Evolutionary conservation across 2,888 invertebrate genomes (phyloP).

Genomic region (Lucinisca nassula): DNA sequence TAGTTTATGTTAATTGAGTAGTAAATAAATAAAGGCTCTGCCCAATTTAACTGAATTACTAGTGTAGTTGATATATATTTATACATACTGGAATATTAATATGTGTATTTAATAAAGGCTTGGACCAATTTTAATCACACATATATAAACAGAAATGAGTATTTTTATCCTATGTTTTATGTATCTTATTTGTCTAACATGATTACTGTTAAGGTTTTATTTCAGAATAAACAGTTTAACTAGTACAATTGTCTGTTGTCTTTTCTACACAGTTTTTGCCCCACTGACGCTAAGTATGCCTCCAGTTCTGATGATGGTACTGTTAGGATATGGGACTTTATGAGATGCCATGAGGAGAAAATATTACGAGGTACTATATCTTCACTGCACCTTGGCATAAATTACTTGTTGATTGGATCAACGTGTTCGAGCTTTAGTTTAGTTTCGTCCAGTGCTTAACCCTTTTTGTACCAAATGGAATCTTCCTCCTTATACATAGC

Average conservation of each 20-base stretch:
- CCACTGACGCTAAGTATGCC: slow-evolving; percentile 99
- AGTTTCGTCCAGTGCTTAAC: no score
- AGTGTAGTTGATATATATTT: background rate
- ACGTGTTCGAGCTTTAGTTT: no score
- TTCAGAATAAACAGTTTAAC: slow-evolving; percentile 14
- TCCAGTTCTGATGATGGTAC: slow-evolving; percentile 99
- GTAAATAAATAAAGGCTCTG: slow-evolving; percentile 1
- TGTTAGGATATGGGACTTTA: slow-evolving; percentile 99
- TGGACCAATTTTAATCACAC: background rate
- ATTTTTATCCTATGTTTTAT: no score
- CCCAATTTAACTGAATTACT: background rate
- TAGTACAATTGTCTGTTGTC: slow-evolving; percentile 36
- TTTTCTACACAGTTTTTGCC: slow-evolving; percentile 95
- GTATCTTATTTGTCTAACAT: background rate
- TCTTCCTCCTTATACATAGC: no score
- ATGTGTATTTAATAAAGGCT: slow-evolving; percentile 13
- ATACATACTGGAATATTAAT: background rate
- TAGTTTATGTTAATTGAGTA: background rate
- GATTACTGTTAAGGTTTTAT: background rate
- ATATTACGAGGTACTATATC: slow-evolving; percentile 90
- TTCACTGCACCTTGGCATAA: no score
- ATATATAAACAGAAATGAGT: background rate
- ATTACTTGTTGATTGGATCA: no score
- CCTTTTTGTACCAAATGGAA: no score
- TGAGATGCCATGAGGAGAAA: slow-evolving; percentile 96